These are phyloP conservation scores for Cetonia aurata DNA, from an alignment of 2,888 invertebrate genomes.

Conservation along the genomic window DNA sequence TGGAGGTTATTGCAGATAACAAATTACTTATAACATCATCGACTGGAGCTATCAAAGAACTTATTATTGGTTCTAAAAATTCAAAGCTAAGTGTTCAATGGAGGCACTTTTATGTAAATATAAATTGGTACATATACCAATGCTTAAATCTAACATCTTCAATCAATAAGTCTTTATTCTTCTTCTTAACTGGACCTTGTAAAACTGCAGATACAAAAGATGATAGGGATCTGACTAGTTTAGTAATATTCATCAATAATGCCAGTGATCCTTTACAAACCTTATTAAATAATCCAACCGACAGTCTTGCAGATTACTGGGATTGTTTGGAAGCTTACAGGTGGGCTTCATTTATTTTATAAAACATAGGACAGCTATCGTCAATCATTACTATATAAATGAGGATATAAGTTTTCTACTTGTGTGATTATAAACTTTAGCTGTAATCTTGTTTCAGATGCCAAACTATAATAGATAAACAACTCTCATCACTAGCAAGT, in stretches of 20 bases:
- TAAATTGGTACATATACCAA: constrained; percentile 57
- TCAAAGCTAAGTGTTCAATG: constrained; percentile 57
- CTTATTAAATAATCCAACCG: constrained; percentile 57
- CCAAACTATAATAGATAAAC: constrained; percentile 54
- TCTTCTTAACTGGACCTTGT: constrained; percentile 57
- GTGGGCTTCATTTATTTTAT: constrained; percentile 49
- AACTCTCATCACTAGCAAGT: constrained; percentile 59
- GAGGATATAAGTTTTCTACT: too few species aligned
- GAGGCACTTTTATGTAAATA: constrained; percentile 56
- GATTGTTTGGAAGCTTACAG: constrained; percentile 63
- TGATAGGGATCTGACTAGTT: constrained; percentile 53
- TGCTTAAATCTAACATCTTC: constrained; percentile 60
- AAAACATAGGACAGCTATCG: too few species aligned
- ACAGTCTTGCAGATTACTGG: constrained; percentile 58
- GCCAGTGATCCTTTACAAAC: constrained; percentile 57
- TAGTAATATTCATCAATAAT: constrained; percentile 57
- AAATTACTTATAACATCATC: constrained; percentile 57
- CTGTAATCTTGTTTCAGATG: constrained; percentile 26
- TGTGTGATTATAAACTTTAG: constrained; percentile 40
- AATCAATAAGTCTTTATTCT: constrained; percentile 57
- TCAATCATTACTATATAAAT: too few species aligned
- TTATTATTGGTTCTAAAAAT: constrained; percentile 54
- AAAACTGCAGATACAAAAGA: constrained; percentile 54
- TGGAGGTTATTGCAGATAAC: constrained; percentile 56
- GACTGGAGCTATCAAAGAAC: constrained; percentile 58